A percentile compares a stretch with the other conserved stretches of the same genome.
Conservation (phyloP, 2,888 invertebrate genomes). For the Prosopocoilus inquinatus region DNA sequence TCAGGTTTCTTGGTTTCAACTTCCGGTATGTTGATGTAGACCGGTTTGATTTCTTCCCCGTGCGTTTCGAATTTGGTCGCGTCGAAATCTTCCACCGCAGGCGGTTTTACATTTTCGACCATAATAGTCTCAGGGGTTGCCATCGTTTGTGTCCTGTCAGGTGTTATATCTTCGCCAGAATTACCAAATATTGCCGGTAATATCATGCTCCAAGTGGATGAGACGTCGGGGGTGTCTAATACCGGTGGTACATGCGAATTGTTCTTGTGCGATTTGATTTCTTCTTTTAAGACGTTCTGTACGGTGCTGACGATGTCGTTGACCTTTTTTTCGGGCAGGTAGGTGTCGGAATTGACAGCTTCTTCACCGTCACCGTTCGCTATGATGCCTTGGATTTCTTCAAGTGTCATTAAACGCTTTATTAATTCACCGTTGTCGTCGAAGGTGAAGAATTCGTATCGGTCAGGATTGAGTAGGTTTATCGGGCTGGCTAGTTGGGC, state of each 20-base stretch:
- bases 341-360: constrained; percentile 54
- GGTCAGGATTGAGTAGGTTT: constrained; percentile 74
- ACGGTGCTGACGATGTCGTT: constrained; percentile 80
- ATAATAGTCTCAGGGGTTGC: constrained; percentile 44
- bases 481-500: constrained; percentile 76
- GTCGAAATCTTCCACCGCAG: not conserved
- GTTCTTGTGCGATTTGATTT: constrained; percentile 62
- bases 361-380: constrained; percentile 75
- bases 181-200: constrained; percentile 76
- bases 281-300: constrained; percentile 78
- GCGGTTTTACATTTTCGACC: constrained; percentile 34
- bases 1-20: not conserved
- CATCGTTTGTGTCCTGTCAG: constrained; percentile 36
- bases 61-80: not conserved
- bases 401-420: constrained; percentile 78
- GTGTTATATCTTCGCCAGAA: constrained; percentile 43
- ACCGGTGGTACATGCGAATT: constrained; percentile 46
- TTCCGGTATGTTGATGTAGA: not conserved
- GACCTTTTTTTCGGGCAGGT: constrained; percentile 63
- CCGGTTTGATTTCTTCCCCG: not conserved
- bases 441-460: constrained; percentile 85
- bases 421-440: constrained; percentile 81
- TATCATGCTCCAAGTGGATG: constrained; percentile 78
- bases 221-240: constrained; percentile 70
- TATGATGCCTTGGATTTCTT: constrained; percentile 82